Evolutionary conservation across 2,113 vertebrate genomes (phyloP).

Genomic region (Puma concolor): DNA sequence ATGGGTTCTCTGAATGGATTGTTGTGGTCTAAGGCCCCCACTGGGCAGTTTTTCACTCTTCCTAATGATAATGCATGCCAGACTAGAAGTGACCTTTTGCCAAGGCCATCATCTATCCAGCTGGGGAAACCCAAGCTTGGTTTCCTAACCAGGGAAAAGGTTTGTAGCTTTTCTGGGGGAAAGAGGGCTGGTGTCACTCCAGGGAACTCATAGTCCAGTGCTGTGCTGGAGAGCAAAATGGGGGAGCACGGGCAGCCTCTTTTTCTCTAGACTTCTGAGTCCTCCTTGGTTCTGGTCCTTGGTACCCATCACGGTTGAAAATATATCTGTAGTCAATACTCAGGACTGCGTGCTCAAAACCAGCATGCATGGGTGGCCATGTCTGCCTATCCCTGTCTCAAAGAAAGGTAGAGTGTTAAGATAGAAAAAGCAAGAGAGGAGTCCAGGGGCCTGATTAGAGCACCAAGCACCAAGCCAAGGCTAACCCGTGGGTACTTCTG

Average conservation of each 20-base stretch:
- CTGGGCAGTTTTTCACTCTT: not conserved
- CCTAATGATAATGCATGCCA: not conserved
- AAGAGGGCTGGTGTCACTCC: not conserved
- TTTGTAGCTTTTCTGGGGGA: slow-evolving; percentile 64
- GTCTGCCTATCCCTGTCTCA: not conserved
- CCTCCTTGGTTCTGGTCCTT: not conserved
- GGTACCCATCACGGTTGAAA: not conserved
- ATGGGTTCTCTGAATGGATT: not conserved
- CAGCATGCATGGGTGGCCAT: not conserved
- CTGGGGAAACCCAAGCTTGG: slow-evolving; percentile 59
- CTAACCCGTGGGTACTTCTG: not conserved
- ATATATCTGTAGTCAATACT: not conserved
- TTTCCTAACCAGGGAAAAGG: slow-evolving; percentile 77
- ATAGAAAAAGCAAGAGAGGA: not conserved
- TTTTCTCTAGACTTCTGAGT: not conserved
- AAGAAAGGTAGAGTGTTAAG: not conserved
- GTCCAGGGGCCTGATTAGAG: not conserved
- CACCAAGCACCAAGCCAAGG: not conserved
- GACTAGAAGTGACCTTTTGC: slow-evolving; percentile 59
- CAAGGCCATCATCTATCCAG: slow-evolving; percentile 1
- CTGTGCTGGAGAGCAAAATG: not conserved
- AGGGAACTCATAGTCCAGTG: not conserved
- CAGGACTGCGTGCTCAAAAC: not conserved
- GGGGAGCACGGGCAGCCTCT: not conserved
- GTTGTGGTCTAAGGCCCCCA: not conserved